Evolutionary conservation across 1,140 invertebrate species (phyloP), one percentile per base, ranked within the genome.

Genomic region (Melanaphis sacchari): DNA sequence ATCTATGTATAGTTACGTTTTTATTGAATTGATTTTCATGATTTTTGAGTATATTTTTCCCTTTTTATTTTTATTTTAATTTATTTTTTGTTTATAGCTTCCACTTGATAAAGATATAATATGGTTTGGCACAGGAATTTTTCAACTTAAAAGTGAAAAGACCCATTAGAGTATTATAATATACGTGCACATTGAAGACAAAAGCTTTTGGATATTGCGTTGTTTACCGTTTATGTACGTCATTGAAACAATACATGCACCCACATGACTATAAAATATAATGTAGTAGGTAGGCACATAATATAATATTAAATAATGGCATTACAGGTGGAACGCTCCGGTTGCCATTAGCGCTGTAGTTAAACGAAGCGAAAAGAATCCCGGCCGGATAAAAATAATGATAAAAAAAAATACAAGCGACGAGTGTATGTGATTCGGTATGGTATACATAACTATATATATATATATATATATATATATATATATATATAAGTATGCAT

Each of bases 291-390:
- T 76, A 76, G 59, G 59, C 5, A 76, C 59, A 76, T n/a, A 76
- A 76, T 43, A 43, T 85, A 85, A 43, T 85, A 85, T 85, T 43
- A 85, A 85, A 85, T n/a, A 43, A 43, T 41, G 26, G 41, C 38
- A 26, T 85, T 41, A 85, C 40, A 43, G 84, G 84, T 41, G 40
- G 40, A 84, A 84, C 38, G 38, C 82, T 41, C 38, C 40, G 82
- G 82, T 84, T 84, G 38, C 38, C 82, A 40, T 76, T 76, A 84
- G 82, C 31, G 8, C 4, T 24, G 81, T 26, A 24, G 82, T 84
- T 84, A 84, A 84, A 84, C 82, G 82, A 38, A 84, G 82, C 24
- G 82, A 38, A 84, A 84, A 84, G 22, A 84, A 38, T 40, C 81
- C 38, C 36, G 38, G 36, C 22, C 38, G 24, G 82, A 41, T 40